These are phyloP conservation scores for Cherax destructor DNA, from an alignment of 1,140 invertebrate species.

Conservation along the genomic window DNA sequence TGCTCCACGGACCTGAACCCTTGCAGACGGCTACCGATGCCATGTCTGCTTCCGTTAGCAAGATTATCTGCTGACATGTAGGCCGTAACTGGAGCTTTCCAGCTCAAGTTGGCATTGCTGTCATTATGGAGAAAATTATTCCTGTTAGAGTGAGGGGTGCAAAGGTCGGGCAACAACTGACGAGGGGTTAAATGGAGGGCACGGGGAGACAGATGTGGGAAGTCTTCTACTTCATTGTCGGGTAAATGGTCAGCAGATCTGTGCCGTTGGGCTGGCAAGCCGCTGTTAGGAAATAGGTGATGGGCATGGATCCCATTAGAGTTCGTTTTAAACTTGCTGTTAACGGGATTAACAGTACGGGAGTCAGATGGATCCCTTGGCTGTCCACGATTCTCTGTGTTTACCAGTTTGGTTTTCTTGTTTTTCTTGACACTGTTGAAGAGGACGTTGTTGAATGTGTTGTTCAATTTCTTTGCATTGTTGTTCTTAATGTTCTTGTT, in stretches of 20 bases:
- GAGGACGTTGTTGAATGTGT: constrained; percentile 57
- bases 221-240: constrained; percentile 1
- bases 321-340: constrained; percentile 30
- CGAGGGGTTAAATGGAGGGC: constrained; percentile 8
- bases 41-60: not conserved
- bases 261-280: constrained; percentile 13
- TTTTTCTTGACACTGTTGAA: constrained; percentile 46
- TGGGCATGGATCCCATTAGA: not conserved
- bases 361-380: constrained; percentile 76
- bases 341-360: constrained; percentile 60
- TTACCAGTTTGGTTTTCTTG: not conserved
- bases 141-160: not conserved
- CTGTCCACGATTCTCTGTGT: constrained; percentile 75
- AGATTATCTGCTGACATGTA: constrained; percentile 18
- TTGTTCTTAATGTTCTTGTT: constrained; percentile 21
- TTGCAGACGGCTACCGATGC: constrained; percentile 2
- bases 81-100: too few relatives aligned
- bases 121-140: not conserved
- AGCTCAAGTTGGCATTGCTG: not conserved
- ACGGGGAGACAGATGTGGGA: not conserved
- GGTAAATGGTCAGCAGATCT: constrained; percentile 44
- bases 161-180: constrained; percentile 61
- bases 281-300: not conserved
- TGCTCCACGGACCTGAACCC: constrained; percentile 51
- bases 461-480: not conserved